These are phyloP conservation scores for Chrysogorgia sp. DNA, from an alignment of 92 coral and sea anemone species.

Conservation along the genomic window DNA sequence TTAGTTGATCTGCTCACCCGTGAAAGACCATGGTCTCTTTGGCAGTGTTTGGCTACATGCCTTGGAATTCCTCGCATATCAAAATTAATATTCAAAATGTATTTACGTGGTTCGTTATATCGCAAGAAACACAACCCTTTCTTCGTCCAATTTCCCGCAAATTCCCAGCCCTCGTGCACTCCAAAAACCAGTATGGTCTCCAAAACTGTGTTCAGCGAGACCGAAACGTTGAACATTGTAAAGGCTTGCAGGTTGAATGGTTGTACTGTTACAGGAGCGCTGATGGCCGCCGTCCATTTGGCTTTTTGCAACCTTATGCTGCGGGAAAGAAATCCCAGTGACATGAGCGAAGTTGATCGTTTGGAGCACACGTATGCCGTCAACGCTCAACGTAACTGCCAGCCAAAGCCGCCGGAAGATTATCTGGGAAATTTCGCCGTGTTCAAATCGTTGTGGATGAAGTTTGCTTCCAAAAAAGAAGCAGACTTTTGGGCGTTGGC, in stretches of 20 bases:
- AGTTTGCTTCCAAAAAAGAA: background rate
- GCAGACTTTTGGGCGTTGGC: conserved; percentile 18
- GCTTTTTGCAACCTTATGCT: conserved; percentile 19
- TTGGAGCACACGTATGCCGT: background rate
- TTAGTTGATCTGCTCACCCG: background rate
- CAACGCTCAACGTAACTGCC: conserved; percentile 3
- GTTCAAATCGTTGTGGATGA: background rate
- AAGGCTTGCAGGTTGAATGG: conserved; percentile 2
- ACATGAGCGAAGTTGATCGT: background rate
- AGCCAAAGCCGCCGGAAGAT: conserved; percentile 13
- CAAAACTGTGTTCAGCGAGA: conserved; percentile 19
- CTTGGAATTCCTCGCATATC: conserved; percentile 3
- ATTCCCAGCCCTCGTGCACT: background rate
- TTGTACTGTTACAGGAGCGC: conserved; percentile 24
- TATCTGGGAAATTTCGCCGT: background rate
- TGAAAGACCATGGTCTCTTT: background rate
- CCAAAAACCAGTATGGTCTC: background rate
- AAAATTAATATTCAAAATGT: background rate
- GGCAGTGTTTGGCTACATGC: background rate
- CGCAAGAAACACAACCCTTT: background rate
- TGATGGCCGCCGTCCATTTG: conserved; percentile 22
- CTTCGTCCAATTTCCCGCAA: conserved; percentile 11
- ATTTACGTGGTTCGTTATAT: background rate
- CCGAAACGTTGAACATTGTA: conserved; percentile 9
- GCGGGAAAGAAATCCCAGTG: background rate